Conservation (phyloP, 2,113 vertebrate species). For the Suricata suricatta region DNA sequence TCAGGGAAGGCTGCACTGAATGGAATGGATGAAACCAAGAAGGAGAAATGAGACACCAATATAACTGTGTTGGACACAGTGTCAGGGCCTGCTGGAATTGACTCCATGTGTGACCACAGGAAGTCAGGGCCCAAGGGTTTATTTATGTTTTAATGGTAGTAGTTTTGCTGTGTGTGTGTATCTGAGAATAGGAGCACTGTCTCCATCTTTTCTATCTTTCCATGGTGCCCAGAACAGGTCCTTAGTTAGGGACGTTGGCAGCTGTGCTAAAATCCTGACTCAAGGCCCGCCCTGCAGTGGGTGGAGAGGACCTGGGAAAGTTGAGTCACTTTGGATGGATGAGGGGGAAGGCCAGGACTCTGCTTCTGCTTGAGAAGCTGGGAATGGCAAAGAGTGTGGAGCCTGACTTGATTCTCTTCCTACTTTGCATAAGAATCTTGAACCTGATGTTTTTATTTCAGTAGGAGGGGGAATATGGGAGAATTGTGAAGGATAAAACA, state of each 20-base stretch:
- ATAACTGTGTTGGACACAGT: not conserved
- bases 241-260: not conserved
- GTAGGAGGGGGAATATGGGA: not conserved
- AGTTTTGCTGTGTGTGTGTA: not conserved
- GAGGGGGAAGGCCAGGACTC: not conserved
- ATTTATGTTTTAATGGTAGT: not conserved
- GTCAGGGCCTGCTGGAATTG: not conserved
- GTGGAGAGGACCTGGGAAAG: not conserved
- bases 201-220: not conserved
- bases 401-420: not conserved
- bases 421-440: slow-evolving; percentile 61
- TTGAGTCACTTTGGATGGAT: slow-evolving; percentile 16
- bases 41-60: not conserved
- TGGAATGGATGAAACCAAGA: not conserved
- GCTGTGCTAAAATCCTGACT: not conserved
- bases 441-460: slow-evolving; percentile 1
- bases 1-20: not conserved
- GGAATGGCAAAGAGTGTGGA: not conserved
- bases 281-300: not conserved
- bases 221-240: not conserved
- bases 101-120: not conserved
- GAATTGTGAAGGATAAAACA: not conserved
- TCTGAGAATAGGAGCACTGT: not conserved
- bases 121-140: not conserved
- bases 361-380: not conserved